Evolutionary conservation across 2,113 vertebrate species (phyloP).

Genomic region (Sminthopsis crassicaudata): DNA sequence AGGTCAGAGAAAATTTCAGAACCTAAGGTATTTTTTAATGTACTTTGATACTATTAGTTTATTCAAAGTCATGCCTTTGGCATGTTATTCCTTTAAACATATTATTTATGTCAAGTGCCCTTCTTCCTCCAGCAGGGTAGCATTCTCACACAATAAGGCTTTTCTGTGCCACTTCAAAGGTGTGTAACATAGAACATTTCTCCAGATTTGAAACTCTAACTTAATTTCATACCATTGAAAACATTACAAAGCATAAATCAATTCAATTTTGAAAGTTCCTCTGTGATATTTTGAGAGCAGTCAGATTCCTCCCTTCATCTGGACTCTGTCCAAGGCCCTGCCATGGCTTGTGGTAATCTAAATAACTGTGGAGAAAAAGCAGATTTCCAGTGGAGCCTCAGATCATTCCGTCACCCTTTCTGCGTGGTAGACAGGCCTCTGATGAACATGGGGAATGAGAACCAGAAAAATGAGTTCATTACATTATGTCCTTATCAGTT

Average conservation of each 20-base stretch:
- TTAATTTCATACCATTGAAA: constrained; percentile 88
- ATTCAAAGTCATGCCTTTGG: constrained; percentile 73
- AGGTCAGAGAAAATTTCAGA: constrained; percentile 73
- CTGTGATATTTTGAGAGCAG: constrained; percentile 84
- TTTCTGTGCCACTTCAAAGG: constrained; percentile 79
- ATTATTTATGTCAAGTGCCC: constrained; percentile 81
- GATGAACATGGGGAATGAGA: constrained; percentile 86
- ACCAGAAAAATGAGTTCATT: constrained; percentile 90
- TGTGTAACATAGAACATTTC: constrained; percentile 82
- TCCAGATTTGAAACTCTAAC: constrained; percentile 82
- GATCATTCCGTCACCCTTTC: constrained; percentile 86
- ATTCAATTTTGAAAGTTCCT: constrained; percentile 85
- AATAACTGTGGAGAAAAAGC: constrained; percentile 89
- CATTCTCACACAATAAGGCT: constrained; percentile 76
- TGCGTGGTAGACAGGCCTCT: constrained; percentile 82
- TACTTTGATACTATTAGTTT: constrained; percentile 81
- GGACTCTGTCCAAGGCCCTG: constrained; percentile 85
- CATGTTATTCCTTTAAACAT: constrained; percentile 74
- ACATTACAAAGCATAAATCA: constrained; percentile 88
- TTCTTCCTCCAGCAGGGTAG: constrained; percentile 74
- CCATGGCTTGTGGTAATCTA: constrained; percentile 86
- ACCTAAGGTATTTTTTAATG: constrained; percentile 76
- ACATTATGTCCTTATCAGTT: constrained; percentile 88
- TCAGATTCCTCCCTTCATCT: constrained; percentile 82
- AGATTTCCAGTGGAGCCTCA: constrained; percentile 85